A percentile compares a stretch with the other conserved stretches of the same genome.
These are phyloP conservation scores for Tenthredo scrophulariae DNA, from an alignment of 2,888 invertebrate species.

Conservation along the genomic window DNA sequence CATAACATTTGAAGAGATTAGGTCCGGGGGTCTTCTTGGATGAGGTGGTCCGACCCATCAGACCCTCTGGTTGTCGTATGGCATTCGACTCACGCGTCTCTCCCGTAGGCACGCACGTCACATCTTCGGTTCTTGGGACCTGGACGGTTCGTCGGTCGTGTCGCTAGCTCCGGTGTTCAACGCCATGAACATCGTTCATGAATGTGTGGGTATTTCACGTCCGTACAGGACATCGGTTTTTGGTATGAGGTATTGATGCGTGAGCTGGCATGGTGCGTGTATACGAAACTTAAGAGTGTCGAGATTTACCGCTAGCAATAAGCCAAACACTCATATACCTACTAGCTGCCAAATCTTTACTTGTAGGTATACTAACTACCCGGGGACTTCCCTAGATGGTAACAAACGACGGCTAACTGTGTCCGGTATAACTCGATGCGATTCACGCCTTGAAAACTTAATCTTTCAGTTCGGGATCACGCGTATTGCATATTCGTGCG, in stretches of 20 bases:
- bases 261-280: slow-evolving; percentile 33
- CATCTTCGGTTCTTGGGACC: slow-evolving; percentile 77
- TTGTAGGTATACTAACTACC: not conserved
- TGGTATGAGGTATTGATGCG: not conserved
- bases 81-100: slow-evolving; percentile 51
- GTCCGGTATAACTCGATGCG: slow-evolving; percentile 14
- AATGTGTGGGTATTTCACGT: slow-evolving; percentile 32
- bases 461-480: slow-evolving; percentile 3
- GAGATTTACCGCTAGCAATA: slow-evolving; percentile 53
- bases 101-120: slow-evolving; percentile 64
- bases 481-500: not conserved
- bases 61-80: slow-evolving; percentile 4
- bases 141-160: slow-evolving; percentile 65
- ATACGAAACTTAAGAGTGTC: slow-evolving; percentile 37
- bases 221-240: not conserved
- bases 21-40: slow-evolving; percentile 49
- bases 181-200: slow-evolving; percentile 36
- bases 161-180: slow-evolving; percentile 58
- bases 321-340: slow-evolving; percentile 8
- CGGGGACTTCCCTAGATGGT: slow-evolving; percentile 39
- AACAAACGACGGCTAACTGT: slow-evolving; percentile 39
- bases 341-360: slow-evolving; percentile 45
- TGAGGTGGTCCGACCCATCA: slow-evolving; percentile 23
- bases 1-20: slow-evolving; percentile 7
- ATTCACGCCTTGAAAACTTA: slow-evolving; percentile 35